Evolutionary conservation across 2,113 vertebrate species (phyloP).

Genomic region (Clinocottus analis): DNA sequence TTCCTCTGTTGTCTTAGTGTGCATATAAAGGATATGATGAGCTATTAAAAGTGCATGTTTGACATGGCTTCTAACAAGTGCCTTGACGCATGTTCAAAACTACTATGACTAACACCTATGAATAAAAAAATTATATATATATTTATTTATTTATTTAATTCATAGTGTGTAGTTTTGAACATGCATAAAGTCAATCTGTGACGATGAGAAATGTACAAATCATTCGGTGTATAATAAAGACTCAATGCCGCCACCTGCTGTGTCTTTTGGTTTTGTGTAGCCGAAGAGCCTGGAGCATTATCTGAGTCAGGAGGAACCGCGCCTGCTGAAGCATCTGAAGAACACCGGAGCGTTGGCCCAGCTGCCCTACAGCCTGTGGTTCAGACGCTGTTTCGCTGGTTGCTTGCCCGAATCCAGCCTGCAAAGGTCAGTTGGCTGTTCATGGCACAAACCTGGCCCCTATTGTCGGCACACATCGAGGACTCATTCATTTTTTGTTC

Average conservation of each 20-base stretch:
- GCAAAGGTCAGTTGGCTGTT: slow-evolving; percentile 85
- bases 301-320: slow-evolving; percentile 91
- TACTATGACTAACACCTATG: too few relatives aligned
- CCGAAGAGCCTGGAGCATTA: slow-evolving; percentile 96
- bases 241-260: neutral
- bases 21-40: too few relatives aligned
- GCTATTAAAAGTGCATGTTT: neutral
- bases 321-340: slow-evolving; percentile 90
- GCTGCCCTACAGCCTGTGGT: slow-evolving; percentile 94
- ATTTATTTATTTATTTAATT: neutral
- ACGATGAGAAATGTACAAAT: neutral
- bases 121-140: neutral
- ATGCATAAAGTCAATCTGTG: neutral
- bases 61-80: too few relatives aligned
- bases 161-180: neutral
- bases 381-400: slow-evolving; percentile 94
- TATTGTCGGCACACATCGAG: neutral
- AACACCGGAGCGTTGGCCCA: slow-evolving; percentile 80
- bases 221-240: neutral
- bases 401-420: slow-evolving; percentile 95
- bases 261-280: slow-evolving; percentile 70
- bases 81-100: too few relatives aligned
- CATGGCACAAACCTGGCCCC: too few relatives aligned
- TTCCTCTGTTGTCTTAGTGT: too few relatives aligned
- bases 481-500: neutral